These are phyloP conservation scores for Poeciliopsis paucimaculata DNA, from an alignment of 2,797 vertebrate species.

Conservation along the genomic window DNA sequence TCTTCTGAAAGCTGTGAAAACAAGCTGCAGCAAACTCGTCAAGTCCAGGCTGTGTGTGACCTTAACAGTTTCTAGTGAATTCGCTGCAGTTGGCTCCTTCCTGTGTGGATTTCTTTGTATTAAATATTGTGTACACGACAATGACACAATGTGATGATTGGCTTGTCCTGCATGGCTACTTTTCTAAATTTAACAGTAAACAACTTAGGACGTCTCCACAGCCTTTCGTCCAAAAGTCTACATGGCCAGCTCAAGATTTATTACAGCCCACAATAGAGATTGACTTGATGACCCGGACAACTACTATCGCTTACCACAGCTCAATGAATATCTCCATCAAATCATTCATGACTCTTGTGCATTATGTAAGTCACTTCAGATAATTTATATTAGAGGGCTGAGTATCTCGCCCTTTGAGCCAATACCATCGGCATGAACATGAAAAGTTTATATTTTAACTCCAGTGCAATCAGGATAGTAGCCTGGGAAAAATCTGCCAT, in stretches of 20 bases:
- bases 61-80: slow-evolving; percentile 74
- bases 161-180: slow-evolving; percentile 40
- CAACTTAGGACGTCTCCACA: slow-evolving; percentile 35
- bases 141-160: slow-evolving; percentile 58
- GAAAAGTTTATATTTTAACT: not conserved
- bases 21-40: slow-evolving; percentile 58
- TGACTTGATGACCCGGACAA: not conserved
- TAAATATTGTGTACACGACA: slow-evolving; percentile 59
- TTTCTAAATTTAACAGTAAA: slow-evolving; percentile 51
- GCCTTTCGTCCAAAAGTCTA: slow-evolving; percentile 27
- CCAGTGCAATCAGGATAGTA: not conserved
- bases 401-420: not conserved
- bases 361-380: not conserved
- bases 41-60: slow-evolving; percentile 75
- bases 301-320: not conserved
- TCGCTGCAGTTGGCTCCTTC: slow-evolving; percentile 64
- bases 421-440: not conserved
- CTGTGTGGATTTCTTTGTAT: slow-evolving; percentile 65
- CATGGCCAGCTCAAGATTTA: not conserved
- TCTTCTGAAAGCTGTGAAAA: slow-evolving; percentile 67
- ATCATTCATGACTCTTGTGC: not conserved
- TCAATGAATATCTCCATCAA: not conserved
- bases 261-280: not conserved
- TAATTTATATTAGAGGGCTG: not conserved
- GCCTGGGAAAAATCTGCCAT: not conserved